Conservation (phyloP, 2,888 invertebrate genomes). For the Lasius fuliginosus region DNA sequence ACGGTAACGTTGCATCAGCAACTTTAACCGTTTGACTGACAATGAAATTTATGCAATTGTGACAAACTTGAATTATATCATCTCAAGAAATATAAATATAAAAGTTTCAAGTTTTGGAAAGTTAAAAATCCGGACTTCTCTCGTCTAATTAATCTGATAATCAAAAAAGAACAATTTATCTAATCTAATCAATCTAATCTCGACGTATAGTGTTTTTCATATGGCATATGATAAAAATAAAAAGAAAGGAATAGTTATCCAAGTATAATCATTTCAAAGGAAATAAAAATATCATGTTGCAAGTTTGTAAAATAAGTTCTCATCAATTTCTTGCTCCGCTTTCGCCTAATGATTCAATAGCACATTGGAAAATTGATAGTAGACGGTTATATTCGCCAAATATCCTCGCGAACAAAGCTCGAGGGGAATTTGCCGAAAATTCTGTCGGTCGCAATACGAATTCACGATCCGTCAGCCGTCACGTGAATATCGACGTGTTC, state of each 20-base stretch:
- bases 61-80: conserved; percentile 2
- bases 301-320: background rate
- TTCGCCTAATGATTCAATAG: background rate
- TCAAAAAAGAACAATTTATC: background rate
- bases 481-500: conserved; percentile 41
- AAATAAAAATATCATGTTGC: background rate
- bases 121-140: background rate
- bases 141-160: background rate
- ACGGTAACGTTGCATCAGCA: conserved; percentile 25
- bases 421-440: background rate
- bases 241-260: background rate
- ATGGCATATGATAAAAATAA: background rate
- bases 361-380: background rate
- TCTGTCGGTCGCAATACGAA: conserved; percentile 7
- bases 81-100: background rate
- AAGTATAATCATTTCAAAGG: background rate
- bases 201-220: background rate
- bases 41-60: conserved; percentile 4
- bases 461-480: conserved; percentile 43
- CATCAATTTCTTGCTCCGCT: background rate
- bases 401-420: background rate
- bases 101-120: background rate
- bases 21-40: background rate
- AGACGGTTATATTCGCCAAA: background rate
- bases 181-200: background rate